These are phyloP conservation scores for Phymanthus crucifer DNA, from an alignment of 92 coral and sea anemone genomes.

Conservation along the genomic window DNA sequence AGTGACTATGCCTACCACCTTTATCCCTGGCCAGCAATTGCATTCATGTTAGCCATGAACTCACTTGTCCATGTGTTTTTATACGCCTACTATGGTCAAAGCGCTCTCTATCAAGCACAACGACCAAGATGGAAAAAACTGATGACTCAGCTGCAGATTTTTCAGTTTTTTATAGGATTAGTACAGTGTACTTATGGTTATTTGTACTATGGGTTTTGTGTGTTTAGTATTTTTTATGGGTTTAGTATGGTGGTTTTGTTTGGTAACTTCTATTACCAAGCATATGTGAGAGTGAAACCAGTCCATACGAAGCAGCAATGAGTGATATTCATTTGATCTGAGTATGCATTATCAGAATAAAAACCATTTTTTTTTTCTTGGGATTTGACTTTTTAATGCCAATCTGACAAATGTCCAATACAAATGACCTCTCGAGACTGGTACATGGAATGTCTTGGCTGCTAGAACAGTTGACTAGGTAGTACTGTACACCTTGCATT, in stretches of 20 bases:
- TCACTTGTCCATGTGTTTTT: conserved; percentile 74
- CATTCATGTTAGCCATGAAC: conserved; percentile 62
- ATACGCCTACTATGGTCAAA: conserved; percentile 72
- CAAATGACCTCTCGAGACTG: no score
- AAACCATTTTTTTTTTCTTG: no score
- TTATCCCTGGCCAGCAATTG: conserved; percentile 71
- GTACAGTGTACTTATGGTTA: conserved; percentile 60
- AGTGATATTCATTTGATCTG: background rate
- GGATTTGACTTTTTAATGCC: no score
- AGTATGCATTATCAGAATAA: no score
- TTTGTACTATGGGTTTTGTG: conserved; percentile 62
- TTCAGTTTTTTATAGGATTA: conserved; percentile 72
- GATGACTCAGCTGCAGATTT: conserved; percentile 71
- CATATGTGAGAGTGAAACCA: conserved; percentile 53
- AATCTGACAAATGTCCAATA: no score
- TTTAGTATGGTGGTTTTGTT: conserved; percentile 66
- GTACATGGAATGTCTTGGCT: no score
- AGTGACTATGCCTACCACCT: conserved; percentile 57
- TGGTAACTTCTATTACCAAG: conserved; percentile 73
- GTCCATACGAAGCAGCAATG: conserved; percentile 18
- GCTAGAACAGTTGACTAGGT: no score
- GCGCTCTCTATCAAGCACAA: conserved; percentile 65
- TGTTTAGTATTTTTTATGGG: conserved; percentile 63
- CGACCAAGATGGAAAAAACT: conserved; percentile 77
- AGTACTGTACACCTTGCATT: no score